phyloP scores from a whole-genome alignment of 2,113 vertebrate genomes.

The Oncorhynchus nerka region DNA sequence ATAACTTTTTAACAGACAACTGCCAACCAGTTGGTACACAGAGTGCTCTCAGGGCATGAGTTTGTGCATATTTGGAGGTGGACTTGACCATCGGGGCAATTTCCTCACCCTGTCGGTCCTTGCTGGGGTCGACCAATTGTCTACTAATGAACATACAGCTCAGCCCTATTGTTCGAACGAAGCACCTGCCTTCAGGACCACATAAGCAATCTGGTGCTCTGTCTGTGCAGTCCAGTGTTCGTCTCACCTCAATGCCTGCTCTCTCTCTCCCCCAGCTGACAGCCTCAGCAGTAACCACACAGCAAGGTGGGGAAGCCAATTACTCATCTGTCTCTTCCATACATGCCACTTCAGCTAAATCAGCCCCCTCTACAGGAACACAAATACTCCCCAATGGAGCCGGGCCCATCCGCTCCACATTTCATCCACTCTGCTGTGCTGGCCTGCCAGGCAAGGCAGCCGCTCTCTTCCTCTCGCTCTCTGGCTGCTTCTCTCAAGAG shows the following conservation, averaged over 20 bases:
- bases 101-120: background rate
- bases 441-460: slow-evolving; percentile 1
- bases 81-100: background rate
- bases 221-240: background rate
- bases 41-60: background rate
- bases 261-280: slow-evolving; percentile 17
- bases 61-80: background rate
- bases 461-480: background rate
- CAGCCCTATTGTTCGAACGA: background rate
- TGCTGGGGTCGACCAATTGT: background rate
- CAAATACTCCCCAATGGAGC: slow-evolving; percentile 10
- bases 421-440: slow-evolving; percentile 13
- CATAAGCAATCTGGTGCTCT: background rate
- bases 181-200: background rate
- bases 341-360: slow-evolving; percentile 32
- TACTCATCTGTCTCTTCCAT: slow-evolving; percentile 38
- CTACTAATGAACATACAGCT: background rate
- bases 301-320: slow-evolving; percentile 49
- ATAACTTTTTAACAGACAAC: background rate
- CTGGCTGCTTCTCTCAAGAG: background rate
- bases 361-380: slow-evolving; percentile 18
- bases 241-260: slow-evolving; percentile 2
- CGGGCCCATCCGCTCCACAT: slow-evolving; percentile 11
- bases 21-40: background rate
- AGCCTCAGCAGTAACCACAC: slow-evolving; percentile 15